Evolutionary conservation across 2,888 invertebrate species (phyloP).

Genomic region (Andricus quercusramuli): DNA sequence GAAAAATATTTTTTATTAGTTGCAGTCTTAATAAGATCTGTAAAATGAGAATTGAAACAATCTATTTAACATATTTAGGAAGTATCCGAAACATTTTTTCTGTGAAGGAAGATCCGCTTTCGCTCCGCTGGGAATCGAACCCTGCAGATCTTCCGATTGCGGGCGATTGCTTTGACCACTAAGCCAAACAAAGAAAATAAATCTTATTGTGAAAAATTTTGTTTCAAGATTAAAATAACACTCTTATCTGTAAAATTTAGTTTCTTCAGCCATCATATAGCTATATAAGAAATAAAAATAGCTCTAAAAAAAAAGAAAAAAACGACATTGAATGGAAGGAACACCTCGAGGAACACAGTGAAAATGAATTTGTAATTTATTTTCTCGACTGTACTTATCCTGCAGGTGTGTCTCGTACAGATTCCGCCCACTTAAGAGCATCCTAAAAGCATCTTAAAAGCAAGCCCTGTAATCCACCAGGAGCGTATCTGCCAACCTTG

Average conservation of each 20-base stretch:
- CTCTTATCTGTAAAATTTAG: too few relatives aligned
- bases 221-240: too few relatives aligned
- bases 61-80: background rate
- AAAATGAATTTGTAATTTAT: background rate
- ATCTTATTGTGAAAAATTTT: too few relatives aligned
- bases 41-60: background rate
- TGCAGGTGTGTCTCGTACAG: conserved; percentile 10
- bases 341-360: background rate
- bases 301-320: background rate
- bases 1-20: background rate
- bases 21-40: background rate
- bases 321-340: background rate
- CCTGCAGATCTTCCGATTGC: too few relatives aligned
- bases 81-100: too few relatives aligned
- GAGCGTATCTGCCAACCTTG: conserved; percentile 13
- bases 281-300: background rate
- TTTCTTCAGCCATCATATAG: too few relatives aligned
- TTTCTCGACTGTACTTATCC: background rate
- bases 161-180: too few relatives aligned
- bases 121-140: too few relatives aligned
- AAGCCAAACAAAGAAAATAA: too few relatives aligned
- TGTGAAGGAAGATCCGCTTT: too few relatives aligned
- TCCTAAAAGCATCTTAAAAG: conserved; percentile 38
- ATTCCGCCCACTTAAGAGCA: conserved; percentile 34
- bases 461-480: conserved; percentile 33